Conservation (phyloP, 1,140 invertebrate genomes). For the Pantala flavescens region DNA sequence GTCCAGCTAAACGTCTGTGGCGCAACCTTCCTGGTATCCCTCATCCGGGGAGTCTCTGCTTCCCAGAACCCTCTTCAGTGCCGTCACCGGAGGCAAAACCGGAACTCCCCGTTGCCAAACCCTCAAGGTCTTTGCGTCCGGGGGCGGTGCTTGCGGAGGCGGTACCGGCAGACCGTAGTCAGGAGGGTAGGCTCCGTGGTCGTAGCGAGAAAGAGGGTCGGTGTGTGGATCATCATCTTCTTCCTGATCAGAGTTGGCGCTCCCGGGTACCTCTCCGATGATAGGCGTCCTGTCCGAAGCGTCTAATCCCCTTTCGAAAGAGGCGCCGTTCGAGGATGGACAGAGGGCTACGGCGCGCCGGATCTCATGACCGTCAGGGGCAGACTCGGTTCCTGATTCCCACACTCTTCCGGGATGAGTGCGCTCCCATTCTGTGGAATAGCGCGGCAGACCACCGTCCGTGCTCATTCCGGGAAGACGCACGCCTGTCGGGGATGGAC, state of each 20-base stretch:
- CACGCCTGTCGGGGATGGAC: slow-evolving; percentile 26
- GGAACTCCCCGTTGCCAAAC: slow-evolving; percentile 77
- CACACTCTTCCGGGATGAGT: slow-evolving; percentile 17
- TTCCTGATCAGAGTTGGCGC: slow-evolving; percentile 40
- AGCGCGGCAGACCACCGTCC: slow-evolving; percentile 37
- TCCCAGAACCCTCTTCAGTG: slow-evolving; percentile 61
- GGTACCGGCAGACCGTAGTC: slow-evolving; percentile 68
- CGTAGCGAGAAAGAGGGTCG: slow-evolving; percentile 17
- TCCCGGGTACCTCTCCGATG: slow-evolving; percentile 49
- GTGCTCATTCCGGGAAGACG: no score
- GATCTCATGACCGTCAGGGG: slow-evolving; percentile 37
- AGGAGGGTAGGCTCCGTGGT: slow-evolving; percentile 48
- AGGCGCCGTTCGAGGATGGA: slow-evolving; percentile 32
- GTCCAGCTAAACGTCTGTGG: slow-evolving; percentile 66
- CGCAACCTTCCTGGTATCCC: slow-evolving; percentile 82
- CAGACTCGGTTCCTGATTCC: slow-evolving; percentile 17
- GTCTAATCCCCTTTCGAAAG: slow-evolving; percentile 32
- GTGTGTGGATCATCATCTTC: slow-evolving; percentile 22
- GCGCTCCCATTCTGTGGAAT: slow-evolving; percentile 49
- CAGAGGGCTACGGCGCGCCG: slow-evolving; percentile 32
- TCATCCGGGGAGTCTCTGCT: slow-evolving; percentile 78
- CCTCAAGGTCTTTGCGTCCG: slow-evolving; percentile 60
- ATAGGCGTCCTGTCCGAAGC: slow-evolving; percentile 66
- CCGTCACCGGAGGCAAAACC: slow-evolving; percentile 69
- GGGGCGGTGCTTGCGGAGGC: slow-evolving; percentile 29